Evolutionary conservation across 2,888 invertebrate genomes (phyloP).

Genomic region (Hetaerina titia): DNA sequence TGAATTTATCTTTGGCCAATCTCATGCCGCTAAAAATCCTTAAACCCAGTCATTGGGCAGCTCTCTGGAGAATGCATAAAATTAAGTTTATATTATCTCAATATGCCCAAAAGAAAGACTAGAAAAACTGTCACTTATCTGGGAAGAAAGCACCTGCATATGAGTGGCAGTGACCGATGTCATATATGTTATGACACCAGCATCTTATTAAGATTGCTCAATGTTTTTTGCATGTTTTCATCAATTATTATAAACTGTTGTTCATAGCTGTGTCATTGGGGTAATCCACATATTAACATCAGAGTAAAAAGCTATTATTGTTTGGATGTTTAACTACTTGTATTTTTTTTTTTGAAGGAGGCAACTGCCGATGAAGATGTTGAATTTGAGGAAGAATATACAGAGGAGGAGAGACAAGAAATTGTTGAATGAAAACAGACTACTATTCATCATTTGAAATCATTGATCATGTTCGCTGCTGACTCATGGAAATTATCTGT

Average conservation of each 20-base stretch:
- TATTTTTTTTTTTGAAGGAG: conserved; percentile 69
- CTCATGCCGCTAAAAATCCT: no score
- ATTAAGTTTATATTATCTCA: no score
- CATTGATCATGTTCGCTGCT: not conserved
- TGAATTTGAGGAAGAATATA: conserved; percentile 89
- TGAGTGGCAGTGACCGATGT: no score
- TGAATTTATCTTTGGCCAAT: no score
- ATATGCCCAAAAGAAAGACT: no score
- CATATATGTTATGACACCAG: no score
- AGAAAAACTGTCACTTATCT: no score
- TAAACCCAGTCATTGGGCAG: no score
- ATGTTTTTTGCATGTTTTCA: not conserved
- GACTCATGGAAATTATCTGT: not conserved
- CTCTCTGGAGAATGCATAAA: no score
- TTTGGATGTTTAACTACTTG: not conserved
- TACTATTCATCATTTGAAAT: not conserved
- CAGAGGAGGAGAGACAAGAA: conserved; percentile 76
- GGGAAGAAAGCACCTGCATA: no score
- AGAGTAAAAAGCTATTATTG: not conserved
- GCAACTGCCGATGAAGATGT: conserved; percentile 90
- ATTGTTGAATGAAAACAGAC: conserved; percentile 35
- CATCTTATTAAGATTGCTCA: not conserved
- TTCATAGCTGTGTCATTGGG: not conserved
- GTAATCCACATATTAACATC: not conserved
- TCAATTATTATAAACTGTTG: not conserved